Conservation (phyloP, 1,140 invertebrate genomes). For the Tigriopus japonicus region DNA sequence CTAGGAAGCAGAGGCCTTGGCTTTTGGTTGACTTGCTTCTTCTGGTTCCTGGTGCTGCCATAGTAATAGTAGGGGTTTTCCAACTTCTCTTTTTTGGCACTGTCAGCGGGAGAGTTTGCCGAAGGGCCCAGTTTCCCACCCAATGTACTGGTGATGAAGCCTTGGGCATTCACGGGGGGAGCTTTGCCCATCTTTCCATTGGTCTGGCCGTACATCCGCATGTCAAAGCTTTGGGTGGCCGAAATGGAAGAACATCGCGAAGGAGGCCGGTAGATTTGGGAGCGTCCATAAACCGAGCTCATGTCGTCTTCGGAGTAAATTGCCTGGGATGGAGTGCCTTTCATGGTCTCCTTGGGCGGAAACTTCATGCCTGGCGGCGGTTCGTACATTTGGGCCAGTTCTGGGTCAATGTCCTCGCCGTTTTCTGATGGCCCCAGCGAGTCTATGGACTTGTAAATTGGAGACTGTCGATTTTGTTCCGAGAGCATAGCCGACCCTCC, state of each 20-base stretch:
- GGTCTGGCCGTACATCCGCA: conserved; percentile 3
- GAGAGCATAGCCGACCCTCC: too few species aligned
- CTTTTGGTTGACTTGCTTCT: conserved; percentile 2
- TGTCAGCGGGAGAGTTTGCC: too few species aligned
- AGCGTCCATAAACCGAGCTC: background rate
- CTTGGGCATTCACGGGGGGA: too few species aligned
- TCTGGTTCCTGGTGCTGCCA: conserved; percentile 6
- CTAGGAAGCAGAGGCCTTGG: background rate
- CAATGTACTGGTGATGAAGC: too few species aligned
- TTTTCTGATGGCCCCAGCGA: too few species aligned
- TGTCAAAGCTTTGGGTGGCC: conserved; percentile 10
- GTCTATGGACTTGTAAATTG: too few species aligned
- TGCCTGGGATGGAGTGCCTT: background rate
- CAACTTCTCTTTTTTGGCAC: background rate
- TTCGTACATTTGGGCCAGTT: background rate
- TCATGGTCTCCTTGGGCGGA: background rate
- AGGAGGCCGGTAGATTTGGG: background rate
- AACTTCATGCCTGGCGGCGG: background rate
- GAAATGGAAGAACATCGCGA: background rate
- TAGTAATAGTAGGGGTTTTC: conserved; percentile 10
- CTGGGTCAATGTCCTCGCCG: background rate
- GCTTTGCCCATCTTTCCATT: too few species aligned
- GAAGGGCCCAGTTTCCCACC: too few species aligned
- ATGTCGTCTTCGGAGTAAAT: background rate
- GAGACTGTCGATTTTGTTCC: too few species aligned